These are phyloP conservation scores for Anneissia japonica DNA, from an alignment of 35 echinoderm and acorn worm genomes.

Conservation along the genomic window DNA sequence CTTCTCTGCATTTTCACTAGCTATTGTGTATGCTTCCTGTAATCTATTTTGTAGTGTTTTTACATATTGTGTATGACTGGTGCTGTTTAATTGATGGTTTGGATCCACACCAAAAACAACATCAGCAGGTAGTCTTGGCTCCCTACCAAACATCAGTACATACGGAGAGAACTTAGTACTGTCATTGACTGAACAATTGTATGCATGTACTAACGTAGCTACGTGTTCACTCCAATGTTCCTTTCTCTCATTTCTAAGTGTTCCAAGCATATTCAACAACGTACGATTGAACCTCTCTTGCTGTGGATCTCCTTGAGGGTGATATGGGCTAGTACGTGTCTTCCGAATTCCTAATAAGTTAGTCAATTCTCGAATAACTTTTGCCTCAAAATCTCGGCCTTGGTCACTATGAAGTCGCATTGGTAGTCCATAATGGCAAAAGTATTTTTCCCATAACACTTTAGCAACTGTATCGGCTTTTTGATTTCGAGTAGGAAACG, in stretches of 20 bases:
- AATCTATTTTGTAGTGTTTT: not conserved
- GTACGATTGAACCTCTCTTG: constrained; percentile 27
- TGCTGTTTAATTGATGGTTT: not conserved
- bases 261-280: constrained; percentile 14
- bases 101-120: not conserved
- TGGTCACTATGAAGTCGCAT: too few species aligned
- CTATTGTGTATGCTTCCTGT: not conserved
- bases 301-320: constrained; percentile 19
- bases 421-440: too few species aligned
- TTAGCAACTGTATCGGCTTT: not conserved
- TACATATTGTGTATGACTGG: not conserved
- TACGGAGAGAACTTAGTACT: constrained; percentile 8
- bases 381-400: not conserved
- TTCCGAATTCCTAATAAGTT: constrained; percentile 13
- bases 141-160: constrained; percentile 9
- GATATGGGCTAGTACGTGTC: constrained; percentile 31
- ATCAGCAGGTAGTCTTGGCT: constrained; percentile 14
- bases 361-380: constrained; percentile 9
- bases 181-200: constrained; percentile 14
- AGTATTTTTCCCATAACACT: not conserved
- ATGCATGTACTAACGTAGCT: constrained; percentile 9
- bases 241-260: not conserved
- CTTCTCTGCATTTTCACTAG: not conserved
- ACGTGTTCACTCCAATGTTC: constrained; percentile 15
- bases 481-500: not conserved